A percentile compares a stretch with the other conserved stretches of the same genome.
Evolutionary conservation across 2,113 vertebrate genomes (phyloP).

Genomic region (Fregata magnificens): DNA sequence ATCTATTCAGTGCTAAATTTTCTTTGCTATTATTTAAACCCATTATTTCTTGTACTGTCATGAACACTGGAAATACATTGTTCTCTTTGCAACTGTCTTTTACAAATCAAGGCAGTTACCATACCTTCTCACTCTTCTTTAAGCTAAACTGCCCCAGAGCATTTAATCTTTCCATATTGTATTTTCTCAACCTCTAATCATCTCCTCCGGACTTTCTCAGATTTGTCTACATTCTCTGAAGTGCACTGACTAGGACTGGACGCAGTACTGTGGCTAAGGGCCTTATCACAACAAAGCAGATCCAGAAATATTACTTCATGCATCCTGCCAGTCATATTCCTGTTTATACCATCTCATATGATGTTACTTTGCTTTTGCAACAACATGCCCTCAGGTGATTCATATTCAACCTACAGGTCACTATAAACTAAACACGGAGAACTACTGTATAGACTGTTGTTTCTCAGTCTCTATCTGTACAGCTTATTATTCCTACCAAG

Average conservation of each 20-base stretch:
- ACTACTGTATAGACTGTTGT: not conserved
- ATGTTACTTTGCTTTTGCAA: not conserved
- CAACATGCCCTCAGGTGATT: not conserved
- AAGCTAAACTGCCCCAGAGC: not conserved
- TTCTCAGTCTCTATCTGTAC: not conserved
- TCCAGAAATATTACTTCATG: not conserved
- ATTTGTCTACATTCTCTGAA: not conserved
- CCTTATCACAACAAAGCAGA: not conserved
- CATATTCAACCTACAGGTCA: not conserved
- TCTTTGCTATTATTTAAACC: not conserved
- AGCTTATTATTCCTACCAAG: not conserved
- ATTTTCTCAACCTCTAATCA: not conserved
- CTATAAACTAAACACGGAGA: not conserved
- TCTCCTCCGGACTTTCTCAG: not conserved
- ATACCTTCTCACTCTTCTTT: not conserved
- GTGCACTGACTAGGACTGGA: not conserved
- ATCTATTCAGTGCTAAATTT: not conserved
- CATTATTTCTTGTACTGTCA: not conserved
- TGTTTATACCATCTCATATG: not conserved
- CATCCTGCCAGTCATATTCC: not conserved
- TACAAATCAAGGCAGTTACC: not conserved
- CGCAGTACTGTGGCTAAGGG: not conserved
- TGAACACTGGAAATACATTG: not conserved
- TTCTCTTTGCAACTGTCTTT: not conserved
- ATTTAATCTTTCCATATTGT: not conserved